These are phyloP conservation scores for Mustela erminea DNA, from an alignment of 2,797 vertebrate genomes.

Conservation along the genomic window DNA sequence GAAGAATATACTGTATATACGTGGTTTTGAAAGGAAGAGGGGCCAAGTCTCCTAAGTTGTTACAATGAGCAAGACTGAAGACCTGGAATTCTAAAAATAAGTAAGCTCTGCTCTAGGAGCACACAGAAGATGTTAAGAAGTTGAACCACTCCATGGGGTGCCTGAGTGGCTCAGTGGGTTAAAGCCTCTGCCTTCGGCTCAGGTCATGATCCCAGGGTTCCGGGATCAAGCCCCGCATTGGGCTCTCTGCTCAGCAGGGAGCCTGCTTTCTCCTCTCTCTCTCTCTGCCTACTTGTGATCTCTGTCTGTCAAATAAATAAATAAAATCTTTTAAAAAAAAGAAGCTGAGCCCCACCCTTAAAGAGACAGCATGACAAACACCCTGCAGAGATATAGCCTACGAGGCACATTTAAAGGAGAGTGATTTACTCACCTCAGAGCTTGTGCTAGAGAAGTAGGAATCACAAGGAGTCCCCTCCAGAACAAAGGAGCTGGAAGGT, in stretches of 20 bases:
- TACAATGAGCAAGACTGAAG: neutral
- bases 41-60: neutral
- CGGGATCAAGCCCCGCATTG: too few relatives aligned
- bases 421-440: neutral
- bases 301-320: too few relatives aligned
- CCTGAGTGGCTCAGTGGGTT: too few relatives aligned
- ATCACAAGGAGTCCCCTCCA: neutral
- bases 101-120: neutral
- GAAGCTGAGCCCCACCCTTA: neutral
- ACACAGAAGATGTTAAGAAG: neutral
- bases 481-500: neutral
- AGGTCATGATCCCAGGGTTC: too few relatives aligned
- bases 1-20: neutral
- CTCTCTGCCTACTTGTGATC: too few relatives aligned
- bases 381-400: neutral
- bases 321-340: neutral
- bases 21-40: neutral
- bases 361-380: neutral
- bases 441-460: neutral
- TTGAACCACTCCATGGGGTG: too few relatives aligned
- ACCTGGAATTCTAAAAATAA: neutral
- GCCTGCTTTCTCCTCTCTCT: too few relatives aligned
- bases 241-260: too few relatives aligned
- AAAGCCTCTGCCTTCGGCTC: too few relatives aligned
- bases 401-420: neutral